These are phyloP conservation scores for Hirudo medicinalis DNA, from an alignment of 1,140 invertebrate genomes.

Conservation along the genomic window DNA sequence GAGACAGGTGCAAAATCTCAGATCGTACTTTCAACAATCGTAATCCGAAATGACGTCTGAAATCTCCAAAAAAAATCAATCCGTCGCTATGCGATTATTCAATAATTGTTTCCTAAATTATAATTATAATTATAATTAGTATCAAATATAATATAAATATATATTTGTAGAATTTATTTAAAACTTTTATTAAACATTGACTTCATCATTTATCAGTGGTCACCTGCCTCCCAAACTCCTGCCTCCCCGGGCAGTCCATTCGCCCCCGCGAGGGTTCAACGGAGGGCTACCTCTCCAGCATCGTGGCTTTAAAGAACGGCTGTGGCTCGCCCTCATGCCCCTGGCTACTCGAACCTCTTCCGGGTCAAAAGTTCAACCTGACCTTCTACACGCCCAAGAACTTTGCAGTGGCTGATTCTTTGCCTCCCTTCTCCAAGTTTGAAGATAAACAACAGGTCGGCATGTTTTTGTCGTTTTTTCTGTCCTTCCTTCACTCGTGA, in stretches of 20 bases:
- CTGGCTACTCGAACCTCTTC: slow-evolving; percentile 11
- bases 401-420: neutral
- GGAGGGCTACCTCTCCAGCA: slow-evolving; percentile 6
- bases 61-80: too few species aligned
- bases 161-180: too few species aligned
- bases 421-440: neutral
- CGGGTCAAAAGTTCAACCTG: slow-evolving; percentile 14
- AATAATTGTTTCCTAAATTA: too few species aligned
- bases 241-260: neutral
- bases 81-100: too few species aligned
- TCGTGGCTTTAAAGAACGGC: slow-evolving; percentile 8
- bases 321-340: slow-evolving; percentile 10
- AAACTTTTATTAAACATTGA: neutral
- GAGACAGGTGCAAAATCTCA: too few species aligned
- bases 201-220: slow-evolving; percentile 9
- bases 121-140: too few species aligned
- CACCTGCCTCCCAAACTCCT: neutral
- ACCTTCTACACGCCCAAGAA: neutral
- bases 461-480: too few species aligned
- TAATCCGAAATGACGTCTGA: too few species aligned
- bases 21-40: too few species aligned
- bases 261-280: neutral
- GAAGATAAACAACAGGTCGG: neutral
- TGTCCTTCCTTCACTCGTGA: neutral
- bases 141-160: too few species aligned